Evolutionary conservation across 2,113 vertebrate species (phyloP).

Genomic region (Ardeotis arabs): DNA sequence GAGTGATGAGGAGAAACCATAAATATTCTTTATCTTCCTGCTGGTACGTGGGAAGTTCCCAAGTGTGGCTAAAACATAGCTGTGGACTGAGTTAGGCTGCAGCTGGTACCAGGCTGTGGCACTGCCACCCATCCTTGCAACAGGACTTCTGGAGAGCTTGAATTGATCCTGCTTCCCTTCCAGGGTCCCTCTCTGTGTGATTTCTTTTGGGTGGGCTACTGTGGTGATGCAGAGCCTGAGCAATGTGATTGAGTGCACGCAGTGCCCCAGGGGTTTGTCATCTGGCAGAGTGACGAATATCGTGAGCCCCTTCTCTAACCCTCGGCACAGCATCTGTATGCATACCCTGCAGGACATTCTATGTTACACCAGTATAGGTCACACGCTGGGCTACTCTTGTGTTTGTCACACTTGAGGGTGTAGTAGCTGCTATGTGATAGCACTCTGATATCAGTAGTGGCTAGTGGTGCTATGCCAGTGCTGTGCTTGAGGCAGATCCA

Average conservation of each 20-base stretch:
- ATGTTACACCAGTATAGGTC: background rate
- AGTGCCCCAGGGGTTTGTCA: background rate
- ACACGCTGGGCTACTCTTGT: accelerated
- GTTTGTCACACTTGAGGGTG: background rate
- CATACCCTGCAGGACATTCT: background rate
- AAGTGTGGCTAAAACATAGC: background rate
- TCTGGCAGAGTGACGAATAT: background rate
- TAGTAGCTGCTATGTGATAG: background rate
- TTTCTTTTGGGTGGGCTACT: background rate
- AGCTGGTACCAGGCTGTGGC: background rate
- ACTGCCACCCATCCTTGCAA: background rate
- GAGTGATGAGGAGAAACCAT: background rate
- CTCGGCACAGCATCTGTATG: background rate
- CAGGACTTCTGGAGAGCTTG: background rate
- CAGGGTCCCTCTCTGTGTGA: accelerated
- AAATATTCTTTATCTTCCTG: background rate
- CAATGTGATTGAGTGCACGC: background rate
- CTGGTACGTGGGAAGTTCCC: background rate
- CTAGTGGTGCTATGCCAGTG: too few relatives aligned
- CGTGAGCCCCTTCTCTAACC: background rate
- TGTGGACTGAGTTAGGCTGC: background rate
- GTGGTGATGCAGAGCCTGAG: background rate
- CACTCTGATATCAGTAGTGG: background rate
- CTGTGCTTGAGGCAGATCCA: background rate
- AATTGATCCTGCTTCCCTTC: background rate